Evolutionary conservation across 2,797 vertebrate species (phyloP).

Genomic region (Cephalopachus bancanus): DNA sequence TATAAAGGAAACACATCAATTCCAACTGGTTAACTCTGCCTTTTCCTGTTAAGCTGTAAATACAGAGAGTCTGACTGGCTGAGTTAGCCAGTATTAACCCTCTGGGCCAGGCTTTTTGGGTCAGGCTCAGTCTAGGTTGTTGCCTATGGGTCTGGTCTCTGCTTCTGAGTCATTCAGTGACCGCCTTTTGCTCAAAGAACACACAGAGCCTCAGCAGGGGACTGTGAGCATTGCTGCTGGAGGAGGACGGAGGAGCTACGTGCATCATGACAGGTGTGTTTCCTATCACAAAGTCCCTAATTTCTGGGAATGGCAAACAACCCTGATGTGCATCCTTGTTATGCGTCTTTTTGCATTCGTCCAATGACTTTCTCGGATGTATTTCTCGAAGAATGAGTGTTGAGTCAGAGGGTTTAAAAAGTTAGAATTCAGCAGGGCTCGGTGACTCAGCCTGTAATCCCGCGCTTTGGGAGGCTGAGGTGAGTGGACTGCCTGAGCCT

Average conservation of each 20-base stretch:
- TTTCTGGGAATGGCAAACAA: neutral
- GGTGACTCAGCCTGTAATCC: too few species aligned
- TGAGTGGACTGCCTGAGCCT: too few species aligned
- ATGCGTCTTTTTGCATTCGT: neutral
- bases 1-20: conserved; percentile 56
- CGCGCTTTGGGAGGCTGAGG: too few species aligned
- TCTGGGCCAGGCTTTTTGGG: neutral
- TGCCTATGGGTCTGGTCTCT: neutral
- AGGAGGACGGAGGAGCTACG: neutral
- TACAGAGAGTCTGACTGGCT: conserved; percentile 16
- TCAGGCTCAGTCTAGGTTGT: neutral
- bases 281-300: neutral
- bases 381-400: conserved; percentile 36
- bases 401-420: neutral
- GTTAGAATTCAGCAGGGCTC: too few species aligned
- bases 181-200: neutral
- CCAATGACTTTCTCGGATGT: neutral
- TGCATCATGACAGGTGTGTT: neutral
- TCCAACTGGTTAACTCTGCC: conserved; percentile 22
- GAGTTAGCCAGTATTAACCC: neutral
- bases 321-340: neutral
- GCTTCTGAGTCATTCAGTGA: neutral
- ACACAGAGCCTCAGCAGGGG: neutral
- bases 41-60: conserved; percentile 45
- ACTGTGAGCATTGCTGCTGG: neutral